phyloP scores from a whole-genome alignment of 2,888 invertebrate genomes.

The Protophormia terraenovae region DNA sequence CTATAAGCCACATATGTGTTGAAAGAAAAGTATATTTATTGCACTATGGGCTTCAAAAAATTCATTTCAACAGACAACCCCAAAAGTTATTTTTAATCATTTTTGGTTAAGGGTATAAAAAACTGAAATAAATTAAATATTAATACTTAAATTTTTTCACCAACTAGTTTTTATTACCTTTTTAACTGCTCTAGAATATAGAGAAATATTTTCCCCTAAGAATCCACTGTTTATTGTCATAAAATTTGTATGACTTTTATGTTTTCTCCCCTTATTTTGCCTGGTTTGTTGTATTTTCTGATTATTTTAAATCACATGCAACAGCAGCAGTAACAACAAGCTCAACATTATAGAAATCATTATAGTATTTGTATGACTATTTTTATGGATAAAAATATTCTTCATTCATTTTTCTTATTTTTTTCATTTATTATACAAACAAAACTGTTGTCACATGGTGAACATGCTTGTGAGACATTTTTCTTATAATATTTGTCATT shows the following conservation, averaged over 20 bases:
- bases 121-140: too few species aligned
- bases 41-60: too few species aligned
- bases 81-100: too few species aligned
- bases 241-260: not conserved
- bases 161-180: too few species aligned
- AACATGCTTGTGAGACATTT: conserved; percentile 35
- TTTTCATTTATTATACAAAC: not conserved
- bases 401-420: not conserved
- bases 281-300: conserved; percentile 41
- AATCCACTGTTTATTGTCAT: not conserved
- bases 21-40: too few species aligned
- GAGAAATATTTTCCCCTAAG: too few species aligned
- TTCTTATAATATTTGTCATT: conserved; percentile 48
- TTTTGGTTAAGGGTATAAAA: too few species aligned
- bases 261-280: not conserved
- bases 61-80: too few species aligned
- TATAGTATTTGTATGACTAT: conserved; percentile 21
- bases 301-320: conserved; percentile 63
- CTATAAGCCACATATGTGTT: too few species aligned
- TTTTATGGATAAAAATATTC: conserved; percentile 17
- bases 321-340: conserved; percentile 26
- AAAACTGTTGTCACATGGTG: not conserved
- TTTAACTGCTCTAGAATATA: too few species aligned
- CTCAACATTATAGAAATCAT: not conserved
- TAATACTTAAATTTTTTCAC: too few species aligned